These are phyloP conservation scores for Neodon shergylaensis DNA, from an alignment of 2,113 vertebrate genomes.

Conservation along the genomic window DNA sequence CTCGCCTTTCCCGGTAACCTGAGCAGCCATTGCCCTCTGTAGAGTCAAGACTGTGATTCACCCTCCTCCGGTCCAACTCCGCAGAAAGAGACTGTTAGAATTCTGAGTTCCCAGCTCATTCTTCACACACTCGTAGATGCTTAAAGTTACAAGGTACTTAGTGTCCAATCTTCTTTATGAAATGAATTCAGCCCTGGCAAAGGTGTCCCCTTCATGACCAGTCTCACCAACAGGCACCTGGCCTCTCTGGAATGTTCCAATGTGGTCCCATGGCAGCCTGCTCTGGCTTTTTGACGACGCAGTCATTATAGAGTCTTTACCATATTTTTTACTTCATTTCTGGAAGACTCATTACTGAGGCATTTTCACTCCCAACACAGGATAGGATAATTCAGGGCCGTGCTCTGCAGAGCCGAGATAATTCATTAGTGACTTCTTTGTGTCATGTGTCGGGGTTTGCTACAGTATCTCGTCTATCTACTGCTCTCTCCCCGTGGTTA, in stretches of 20 bases:
- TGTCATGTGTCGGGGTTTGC: background rate
- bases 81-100: background rate
- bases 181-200: background rate
- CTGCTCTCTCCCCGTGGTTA: background rate
- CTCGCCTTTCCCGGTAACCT: background rate
- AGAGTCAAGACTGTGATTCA: constrained; percentile 57
- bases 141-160: background rate
- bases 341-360: constrained; percentile 21
- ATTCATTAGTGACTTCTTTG: background rate
- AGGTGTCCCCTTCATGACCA: background rate
- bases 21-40: background rate
- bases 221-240: background rate
- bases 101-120: background rate
- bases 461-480: background rate
- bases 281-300: background rate
- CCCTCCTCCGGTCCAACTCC: background rate
- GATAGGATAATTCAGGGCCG: background rate
- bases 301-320: background rate
- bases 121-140: background rate
- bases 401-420: background rate
- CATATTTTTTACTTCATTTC: constrained; percentile 28
- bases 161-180: background rate
- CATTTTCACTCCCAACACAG: constrained; percentile 44
- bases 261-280: background rate
- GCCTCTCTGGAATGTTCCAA: background rate